Conservation (phyloP, 2,888 invertebrate genomes). For the Encarsia formosa region DNA sequence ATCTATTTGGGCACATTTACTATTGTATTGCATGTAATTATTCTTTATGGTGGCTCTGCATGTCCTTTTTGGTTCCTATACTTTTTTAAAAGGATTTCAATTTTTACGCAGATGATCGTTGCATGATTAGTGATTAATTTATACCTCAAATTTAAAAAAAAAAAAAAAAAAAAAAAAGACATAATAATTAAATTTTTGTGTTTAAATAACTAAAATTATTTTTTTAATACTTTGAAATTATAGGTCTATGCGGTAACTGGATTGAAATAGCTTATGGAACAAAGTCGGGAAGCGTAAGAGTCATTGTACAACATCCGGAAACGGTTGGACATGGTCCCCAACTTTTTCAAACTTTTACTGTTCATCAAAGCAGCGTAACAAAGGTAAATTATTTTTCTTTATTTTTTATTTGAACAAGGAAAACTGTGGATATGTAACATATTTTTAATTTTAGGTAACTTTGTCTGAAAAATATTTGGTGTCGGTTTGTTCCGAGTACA, state of each 20-base stretch:
- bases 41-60: too few relatives aligned
- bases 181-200: background rate
- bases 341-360: conserved; percentile 95
- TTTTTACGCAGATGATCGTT: conserved; percentile 1
- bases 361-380: conserved; percentile 92
- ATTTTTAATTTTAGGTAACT: conserved; percentile 65
- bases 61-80: conserved; percentile 5
- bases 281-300: conserved; percentile 88
- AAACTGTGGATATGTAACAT: background rate
- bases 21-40: conserved; percentile 10
- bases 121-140: conserved; percentile 8
- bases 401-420: background rate
- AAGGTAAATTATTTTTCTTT: conserved; percentile 65
- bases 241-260: conserved; percentile 97
- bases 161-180: background rate
- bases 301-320: conserved; percentile 98
- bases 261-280: conserved; percentile 99
- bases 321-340: conserved; percentile 98
- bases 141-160: background rate
- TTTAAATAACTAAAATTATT: background rate
- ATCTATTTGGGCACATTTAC: conserved; percentile 21
- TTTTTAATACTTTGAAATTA: conserved; percentile 14
- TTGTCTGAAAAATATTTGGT: conserved; percentile 93
- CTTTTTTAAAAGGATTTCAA: too few relatives aligned
- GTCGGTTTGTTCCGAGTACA: conserved; percentile 95